Base-by-base conservation (phyloP, 2,888 invertebrate species). In the Tuta absoluta region DNA sequence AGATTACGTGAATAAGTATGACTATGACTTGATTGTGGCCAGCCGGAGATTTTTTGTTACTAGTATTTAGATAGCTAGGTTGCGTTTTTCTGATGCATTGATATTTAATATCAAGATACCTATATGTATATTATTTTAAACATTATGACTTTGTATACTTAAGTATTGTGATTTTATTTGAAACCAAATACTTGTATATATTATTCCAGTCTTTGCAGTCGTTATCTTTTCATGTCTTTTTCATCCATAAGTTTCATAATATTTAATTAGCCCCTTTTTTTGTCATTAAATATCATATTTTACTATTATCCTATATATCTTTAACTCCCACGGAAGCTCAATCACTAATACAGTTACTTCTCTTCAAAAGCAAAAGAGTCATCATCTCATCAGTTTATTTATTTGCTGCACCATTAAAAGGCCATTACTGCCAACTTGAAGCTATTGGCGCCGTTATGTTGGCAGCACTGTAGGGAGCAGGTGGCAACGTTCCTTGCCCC, bases 361-460 rank as follows among this genome's bases (percentile, higher is more conserved):
- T 17, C 58, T 45, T 56, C 21, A 10, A 56, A 56, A 56, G 56
- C n/a, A 56, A 59, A 60, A 51, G 60, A 66, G 24, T 51, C 45
- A 62, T 62, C 48, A 51, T 23, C 41, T 62, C 53, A 57, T 21
- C 41, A 63, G 28, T 63, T 33, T 41, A 56, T 67, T 65, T 65
- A 67, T 68, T 66, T 65, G 66, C 53, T 62, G 19, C 57, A 63
- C 64, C 67, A 67, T 69, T 69, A 68, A 71, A 68, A 68, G 0
- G 56, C 59, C 65, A 48, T 69, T 64, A 28, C 23, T 33, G 33
- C 33, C 33, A 33, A 33, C 33, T 8, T 33, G 33, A 45, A 64
- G 67, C 68, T 67, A 69, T 71, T 69, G 66, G 69, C 59, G 67
- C 65, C 75, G 76, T 74, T 75, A 74, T 65, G 65, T 66, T 37